A percentile compares a stretch with the other conserved stretches of the same genome.
Conservation (phyloP, 2,888 invertebrate species). For the Lysandra bellargus region DNA sequence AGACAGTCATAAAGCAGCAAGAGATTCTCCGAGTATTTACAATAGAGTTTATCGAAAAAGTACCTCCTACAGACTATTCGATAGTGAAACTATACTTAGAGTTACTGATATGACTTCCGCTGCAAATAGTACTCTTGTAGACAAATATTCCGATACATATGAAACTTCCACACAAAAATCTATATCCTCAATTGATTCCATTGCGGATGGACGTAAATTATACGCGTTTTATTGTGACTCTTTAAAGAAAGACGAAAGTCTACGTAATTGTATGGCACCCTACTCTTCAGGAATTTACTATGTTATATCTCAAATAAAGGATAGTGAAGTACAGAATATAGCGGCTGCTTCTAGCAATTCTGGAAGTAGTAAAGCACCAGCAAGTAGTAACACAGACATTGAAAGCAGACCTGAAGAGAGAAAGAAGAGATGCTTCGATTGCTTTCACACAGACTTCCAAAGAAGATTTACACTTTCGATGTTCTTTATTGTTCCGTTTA, state of each 20-base stretch:
- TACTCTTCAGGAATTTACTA: neutral
- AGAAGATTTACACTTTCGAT: neutral
- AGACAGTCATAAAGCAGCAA: constrained; percentile 53
- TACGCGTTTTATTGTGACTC: constrained; percentile 53
- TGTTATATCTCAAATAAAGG: constrained; percentile 14
- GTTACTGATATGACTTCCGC: constrained; percentile 69
- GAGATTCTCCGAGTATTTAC: constrained; percentile 45
- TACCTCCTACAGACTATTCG: constrained; percentile 64
- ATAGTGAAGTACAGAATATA: constrained; percentile 12
- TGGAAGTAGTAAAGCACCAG: constrained; percentile 4
- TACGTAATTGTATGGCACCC: constrained; percentile 19
- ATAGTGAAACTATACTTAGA: constrained; percentile 65
- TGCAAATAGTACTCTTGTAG: constrained; percentile 43
- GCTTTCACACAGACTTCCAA: neutral
- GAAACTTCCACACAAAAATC: constrained; percentile 50
- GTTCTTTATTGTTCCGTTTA: neutral
- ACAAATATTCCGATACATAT: constrained; percentile 41
- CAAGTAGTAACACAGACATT: neutral
- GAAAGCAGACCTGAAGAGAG: neutral
- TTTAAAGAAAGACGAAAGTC: constrained; percentile 33
- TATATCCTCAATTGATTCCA: constrained; percentile 51
- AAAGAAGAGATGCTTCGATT: neutral
- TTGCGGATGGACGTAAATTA: constrained; percentile 47
- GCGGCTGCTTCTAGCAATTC: constrained; percentile 9
- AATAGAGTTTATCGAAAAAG: constrained; percentile 54